phyloP scores from a whole-genome alignment of 2,113 vertebrate genomes.

The Prietella phreatophila region DNA sequence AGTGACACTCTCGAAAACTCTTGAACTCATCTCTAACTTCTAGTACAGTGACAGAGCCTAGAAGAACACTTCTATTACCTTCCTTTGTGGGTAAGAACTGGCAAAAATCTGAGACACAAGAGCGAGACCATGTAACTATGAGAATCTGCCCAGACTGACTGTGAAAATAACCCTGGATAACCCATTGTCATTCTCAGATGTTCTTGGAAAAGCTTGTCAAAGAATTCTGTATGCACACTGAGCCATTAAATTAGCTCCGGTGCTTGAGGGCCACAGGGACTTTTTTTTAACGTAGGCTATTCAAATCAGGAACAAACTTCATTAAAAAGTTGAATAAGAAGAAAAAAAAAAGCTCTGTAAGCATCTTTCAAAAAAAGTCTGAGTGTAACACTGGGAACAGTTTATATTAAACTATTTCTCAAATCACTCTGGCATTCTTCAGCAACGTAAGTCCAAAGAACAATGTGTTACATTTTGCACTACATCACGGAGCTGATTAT shows the following conservation, averaged over 20 bases:
- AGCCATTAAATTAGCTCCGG: slow-evolving; percentile 16
- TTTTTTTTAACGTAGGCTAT: neutral
- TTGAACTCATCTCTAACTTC: neutral
- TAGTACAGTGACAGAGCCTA: neutral
- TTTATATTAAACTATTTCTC: neutral
- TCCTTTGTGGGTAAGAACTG: neutral
- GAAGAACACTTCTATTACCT: neutral
- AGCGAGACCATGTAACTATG: neutral
- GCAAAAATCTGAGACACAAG: neutral
- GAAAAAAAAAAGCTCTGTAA: neutral
- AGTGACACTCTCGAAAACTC: neutral
- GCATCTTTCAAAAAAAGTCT: neutral
- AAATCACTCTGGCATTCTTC: neutral
- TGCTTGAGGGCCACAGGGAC: neutral
- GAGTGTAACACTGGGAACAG: neutral
- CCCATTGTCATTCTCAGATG: neutral
- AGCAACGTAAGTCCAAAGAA: neutral
- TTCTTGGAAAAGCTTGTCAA: neutral
- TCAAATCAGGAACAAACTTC: neutral
- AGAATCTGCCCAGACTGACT: neutral
- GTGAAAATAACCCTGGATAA: neutral
- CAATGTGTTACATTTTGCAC: neutral
- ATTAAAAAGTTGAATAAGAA: slow-evolving; percentile 18
- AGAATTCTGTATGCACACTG: neutral
- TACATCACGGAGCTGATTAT: neutral